Percentiles rank a stretch among this genome's conserved stretches.
Conservation (phyloP, 2,113 vertebrate species). For the Sturnus vulgaris region DNA sequence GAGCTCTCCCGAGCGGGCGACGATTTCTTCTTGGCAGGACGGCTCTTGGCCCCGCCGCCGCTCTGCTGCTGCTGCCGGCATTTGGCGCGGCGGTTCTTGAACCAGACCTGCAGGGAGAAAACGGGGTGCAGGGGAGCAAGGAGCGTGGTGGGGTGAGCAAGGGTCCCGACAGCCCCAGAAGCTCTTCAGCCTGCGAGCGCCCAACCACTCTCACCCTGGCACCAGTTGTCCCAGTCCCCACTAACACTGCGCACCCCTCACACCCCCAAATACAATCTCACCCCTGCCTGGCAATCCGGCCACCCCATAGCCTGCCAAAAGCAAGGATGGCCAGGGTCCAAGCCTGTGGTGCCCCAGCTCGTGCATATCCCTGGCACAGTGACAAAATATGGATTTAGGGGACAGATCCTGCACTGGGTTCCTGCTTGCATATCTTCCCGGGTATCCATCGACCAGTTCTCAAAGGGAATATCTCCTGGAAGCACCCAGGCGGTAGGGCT, state of each 20-base stretch:
- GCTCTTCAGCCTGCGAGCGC: neutral
- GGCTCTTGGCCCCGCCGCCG: conserved; percentile 84
- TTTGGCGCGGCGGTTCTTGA: conserved; percentile 97
- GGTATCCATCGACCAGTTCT: neutral
- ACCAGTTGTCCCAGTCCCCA: neutral
- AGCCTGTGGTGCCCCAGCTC: neutral
- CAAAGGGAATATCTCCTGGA: neutral
- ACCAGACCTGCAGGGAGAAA: conserved; percentile 86
- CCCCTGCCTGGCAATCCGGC: fast-evolving
- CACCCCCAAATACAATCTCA: neutral
- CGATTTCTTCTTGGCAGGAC: conserved; percentile 94
- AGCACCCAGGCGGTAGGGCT: fast-evolving
- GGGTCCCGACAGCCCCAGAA: neutral
- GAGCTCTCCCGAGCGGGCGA: conserved; percentile 95
- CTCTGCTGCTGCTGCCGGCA: conserved; percentile 94
- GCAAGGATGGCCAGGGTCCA: too few species aligned
- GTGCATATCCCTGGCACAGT: fast-evolving
- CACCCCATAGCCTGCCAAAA: neutral
- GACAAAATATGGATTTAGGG: neutral
- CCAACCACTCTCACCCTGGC: neutral
- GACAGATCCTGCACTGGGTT: fast-evolving
- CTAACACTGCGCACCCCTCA: neutral
- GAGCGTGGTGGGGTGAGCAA: neutral
- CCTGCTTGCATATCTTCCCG: fast-evolving
- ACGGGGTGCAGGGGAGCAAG: fast-evolving